Percentiles rank a stretch among this genome's conserved stretches.
These are phyloP conservation scores for Chloebia gouldiae DNA, from an alignment of 2,113 vertebrate genomes.

Conservation along the genomic window DNA sequence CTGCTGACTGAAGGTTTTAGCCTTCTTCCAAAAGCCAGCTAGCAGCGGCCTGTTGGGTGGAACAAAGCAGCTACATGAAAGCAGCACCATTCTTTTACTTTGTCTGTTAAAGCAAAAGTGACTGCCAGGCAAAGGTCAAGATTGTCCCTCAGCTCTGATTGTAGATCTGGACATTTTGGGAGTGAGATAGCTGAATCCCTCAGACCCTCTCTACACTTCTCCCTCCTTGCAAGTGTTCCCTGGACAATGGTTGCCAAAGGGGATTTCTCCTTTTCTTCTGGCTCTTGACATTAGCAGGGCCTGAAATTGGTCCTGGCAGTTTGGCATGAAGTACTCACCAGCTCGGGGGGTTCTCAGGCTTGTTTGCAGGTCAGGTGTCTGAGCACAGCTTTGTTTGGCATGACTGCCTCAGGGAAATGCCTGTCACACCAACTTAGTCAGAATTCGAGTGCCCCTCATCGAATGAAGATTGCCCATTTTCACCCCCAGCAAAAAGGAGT, in stretches of 20 bases:
- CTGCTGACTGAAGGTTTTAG: slow-evolving; percentile 44
- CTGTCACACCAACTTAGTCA: slow-evolving; percentile 14
- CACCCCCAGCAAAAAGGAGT: background rate
- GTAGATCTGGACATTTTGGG: background rate
- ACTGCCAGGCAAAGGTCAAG: background rate
- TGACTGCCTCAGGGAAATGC: background rate
- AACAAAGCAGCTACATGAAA: background rate
- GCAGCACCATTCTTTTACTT: background rate
- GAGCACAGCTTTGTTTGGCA: slow-evolving; percentile 29
- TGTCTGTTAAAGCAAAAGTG: background rate
- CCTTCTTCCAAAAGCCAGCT: slow-evolving; percentile 1
- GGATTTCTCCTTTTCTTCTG: slow-evolving; percentile 29
- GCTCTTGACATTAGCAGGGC: background rate
- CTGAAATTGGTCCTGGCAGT: slow-evolving; percentile 53
- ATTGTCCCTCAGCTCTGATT: background rate
- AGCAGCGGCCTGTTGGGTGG: background rate
- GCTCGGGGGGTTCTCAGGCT: background rate
- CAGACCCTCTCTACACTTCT: background rate
- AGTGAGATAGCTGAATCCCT: background rate
- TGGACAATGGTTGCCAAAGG: background rate
- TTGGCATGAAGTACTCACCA: background rate
- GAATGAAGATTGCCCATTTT: background rate
- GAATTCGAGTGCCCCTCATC: background rate
- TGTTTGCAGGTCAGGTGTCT: background rate
- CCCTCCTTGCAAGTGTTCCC: background rate